Conservation (phyloP, 2,797 vertebrate species). For the Galaxias olidus region DNA sequence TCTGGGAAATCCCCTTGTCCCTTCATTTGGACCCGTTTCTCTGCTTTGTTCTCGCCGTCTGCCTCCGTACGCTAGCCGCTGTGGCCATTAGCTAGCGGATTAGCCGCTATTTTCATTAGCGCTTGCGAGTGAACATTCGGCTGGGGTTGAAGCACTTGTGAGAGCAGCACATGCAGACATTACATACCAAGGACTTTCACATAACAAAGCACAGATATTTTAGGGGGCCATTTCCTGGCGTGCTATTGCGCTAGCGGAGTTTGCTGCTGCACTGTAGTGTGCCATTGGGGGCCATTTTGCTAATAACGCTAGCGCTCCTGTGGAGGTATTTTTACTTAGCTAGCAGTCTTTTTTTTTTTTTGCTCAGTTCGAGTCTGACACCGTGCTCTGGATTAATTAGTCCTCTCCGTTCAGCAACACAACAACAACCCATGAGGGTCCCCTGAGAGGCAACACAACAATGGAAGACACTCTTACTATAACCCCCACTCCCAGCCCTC, state of each 20-base stretch:
- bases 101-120: constrained; percentile 72
- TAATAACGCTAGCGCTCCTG: constrained; percentile 45
- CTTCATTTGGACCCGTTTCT: constrained; percentile 42
- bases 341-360: constrained; percentile 14
- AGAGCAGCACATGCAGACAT: constrained; percentile 10
- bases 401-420: constrained; percentile 22
- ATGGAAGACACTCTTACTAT: neutral
- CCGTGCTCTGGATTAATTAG: constrained; percentile 45
- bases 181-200: constrained; percentile 29
- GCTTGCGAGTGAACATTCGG: constrained; percentile 43
- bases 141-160: constrained; percentile 2
- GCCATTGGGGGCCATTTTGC: constrained; percentile 42
- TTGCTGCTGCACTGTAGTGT: constrained; percentile 43
- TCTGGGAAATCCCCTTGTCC: constrained; percentile 42
- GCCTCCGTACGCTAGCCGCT: constrained; percentile 31
- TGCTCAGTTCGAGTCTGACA: constrained; percentile 2
- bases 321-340: constrained; percentile 28
- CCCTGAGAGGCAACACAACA: constrained; percentile 2
- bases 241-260: constrained; percentile 29
- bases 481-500: no score
- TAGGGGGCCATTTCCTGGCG: constrained; percentile 46
- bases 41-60: constrained; percentile 8
- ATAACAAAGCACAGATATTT: constrained; percentile 32
- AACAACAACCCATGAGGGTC: constrained; percentile 12
- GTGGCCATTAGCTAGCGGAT: constrained; percentile 60